These are phyloP conservation scores for Neolamprologus variostigma DNA, from an alignment of 2,113 vertebrate genomes.

Conservation along the genomic window DNA sequence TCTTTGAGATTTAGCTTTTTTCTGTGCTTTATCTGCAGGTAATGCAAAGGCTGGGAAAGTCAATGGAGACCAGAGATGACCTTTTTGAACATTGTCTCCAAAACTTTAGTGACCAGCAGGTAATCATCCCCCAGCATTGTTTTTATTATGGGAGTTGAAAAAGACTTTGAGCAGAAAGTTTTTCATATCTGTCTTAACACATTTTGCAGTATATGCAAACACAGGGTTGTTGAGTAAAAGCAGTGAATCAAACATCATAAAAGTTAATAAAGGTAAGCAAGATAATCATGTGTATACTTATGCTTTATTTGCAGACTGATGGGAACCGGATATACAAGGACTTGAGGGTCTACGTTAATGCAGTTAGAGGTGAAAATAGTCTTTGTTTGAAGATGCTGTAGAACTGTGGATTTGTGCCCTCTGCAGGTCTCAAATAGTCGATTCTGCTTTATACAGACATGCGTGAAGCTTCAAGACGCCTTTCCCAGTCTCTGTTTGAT, in stretches of 20 bases:
- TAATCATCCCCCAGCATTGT: constrained; percentile 25
- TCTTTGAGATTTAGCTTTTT: background rate
- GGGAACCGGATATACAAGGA: constrained; percentile 85
- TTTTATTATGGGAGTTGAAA: background rate
- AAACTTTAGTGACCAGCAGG: constrained; percentile 86
- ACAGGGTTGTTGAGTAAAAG: background rate
- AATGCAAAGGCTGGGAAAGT: constrained; percentile 87
- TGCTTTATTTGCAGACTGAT: constrained; percentile 73
- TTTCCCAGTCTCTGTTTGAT: constrained; percentile 85
- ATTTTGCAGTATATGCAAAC: background rate
- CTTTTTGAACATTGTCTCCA: constrained; percentile 78
- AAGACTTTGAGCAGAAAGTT: background rate
- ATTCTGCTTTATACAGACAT: constrained; percentile 72
- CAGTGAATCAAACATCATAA: background rate
- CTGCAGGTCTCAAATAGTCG: background rate
- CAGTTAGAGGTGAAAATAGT: constrained; percentile 78
- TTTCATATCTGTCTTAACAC: background rate
- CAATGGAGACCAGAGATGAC: constrained; percentile 85
- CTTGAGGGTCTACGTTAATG: constrained; percentile 79
- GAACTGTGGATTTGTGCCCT: background rate
- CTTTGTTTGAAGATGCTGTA: background rate
- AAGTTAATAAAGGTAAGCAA: background rate
- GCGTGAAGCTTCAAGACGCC: constrained; percentile 84
- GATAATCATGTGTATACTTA: background rate
- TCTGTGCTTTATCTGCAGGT: constrained; percentile 69